Conservation (phyloP, 2,113 vertebrate species). For the Nothobranchius furzeri region DNA sequence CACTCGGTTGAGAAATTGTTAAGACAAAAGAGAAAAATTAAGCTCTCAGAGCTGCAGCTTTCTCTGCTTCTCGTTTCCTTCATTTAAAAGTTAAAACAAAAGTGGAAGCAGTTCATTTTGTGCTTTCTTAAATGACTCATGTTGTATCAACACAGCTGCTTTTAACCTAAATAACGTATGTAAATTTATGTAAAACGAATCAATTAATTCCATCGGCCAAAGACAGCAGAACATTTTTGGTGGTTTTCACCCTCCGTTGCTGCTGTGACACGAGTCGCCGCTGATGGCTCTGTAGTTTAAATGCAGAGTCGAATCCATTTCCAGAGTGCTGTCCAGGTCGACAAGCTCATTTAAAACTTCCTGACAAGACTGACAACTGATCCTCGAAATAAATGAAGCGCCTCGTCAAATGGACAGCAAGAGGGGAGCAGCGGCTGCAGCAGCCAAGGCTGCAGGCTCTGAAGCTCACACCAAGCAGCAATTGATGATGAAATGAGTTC, state of each 20-base stretch:
- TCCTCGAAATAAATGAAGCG: constrained; percentile 63
- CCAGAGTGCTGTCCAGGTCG: constrained; percentile 53
- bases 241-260: constrained; percentile 43
- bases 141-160: constrained; percentile 8
- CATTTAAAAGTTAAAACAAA: constrained; percentile 29
- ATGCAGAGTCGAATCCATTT: constrained; percentile 50
- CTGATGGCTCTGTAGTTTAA: constrained; percentile 44
- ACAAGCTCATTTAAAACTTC: constrained; percentile 67
- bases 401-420: constrained; percentile 40
- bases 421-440: constrained; percentile 24
- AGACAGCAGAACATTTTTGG: constrained; percentile 7
- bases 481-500: constrained; percentile 53
- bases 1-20: neutral
- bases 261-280: constrained; percentile 21
- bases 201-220: constrained; percentile 41
- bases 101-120: constrained; percentile 10
- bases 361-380: constrained; percentile 63
- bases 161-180: constrained; percentile 30
- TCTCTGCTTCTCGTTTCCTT: neutral
- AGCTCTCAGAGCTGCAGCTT: neutral
- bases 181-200: constrained; percentile 57
- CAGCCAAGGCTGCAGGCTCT: constrained; percentile 19
- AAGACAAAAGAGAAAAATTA: constrained; percentile 7
- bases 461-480: constrained; percentile 31
- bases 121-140: constrained; percentile 24